Evolutionary conservation across 1,140 invertebrate genomes (phyloP).

Genomic region (Aethina tumida): DNA sequence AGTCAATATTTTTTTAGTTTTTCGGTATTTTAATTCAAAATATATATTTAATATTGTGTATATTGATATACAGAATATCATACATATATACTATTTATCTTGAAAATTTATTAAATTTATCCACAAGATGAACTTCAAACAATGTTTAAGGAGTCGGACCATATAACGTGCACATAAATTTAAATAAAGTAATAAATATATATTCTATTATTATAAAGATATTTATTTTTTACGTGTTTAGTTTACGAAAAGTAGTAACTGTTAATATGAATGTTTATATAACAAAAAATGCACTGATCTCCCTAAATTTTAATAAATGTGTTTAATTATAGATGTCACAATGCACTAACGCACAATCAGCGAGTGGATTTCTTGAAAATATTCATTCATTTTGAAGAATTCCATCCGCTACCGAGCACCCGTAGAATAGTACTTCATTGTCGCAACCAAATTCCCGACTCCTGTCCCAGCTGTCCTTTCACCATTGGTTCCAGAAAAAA

Average conservation of each 20-base stretch:
- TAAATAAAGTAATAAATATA: conserved; percentile 19
- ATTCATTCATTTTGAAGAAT: too few species aligned
- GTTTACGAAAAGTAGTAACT: conserved; percentile 19
- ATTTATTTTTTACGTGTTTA: conserved; percentile 28
- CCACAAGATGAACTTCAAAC: too few species aligned
- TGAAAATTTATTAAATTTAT: too few species aligned
- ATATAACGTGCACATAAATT: conserved; percentile 19
- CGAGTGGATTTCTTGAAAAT: not conserved
- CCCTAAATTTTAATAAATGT: conserved; percentile 22
- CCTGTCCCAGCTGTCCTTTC: conserved; percentile 7
- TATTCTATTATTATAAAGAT: conserved; percentile 22
- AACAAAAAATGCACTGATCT: conserved; percentile 27
- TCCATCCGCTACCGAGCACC: not conserved
- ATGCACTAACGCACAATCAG: conserved; percentile 25
- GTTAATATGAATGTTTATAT: conserved; percentile 25
- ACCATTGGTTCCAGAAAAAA: too few species aligned
- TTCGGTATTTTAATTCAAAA: too few species aligned
- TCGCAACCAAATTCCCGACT: conserved; percentile 15
- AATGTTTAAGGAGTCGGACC: conserved; percentile 25
- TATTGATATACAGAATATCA: too few species aligned
- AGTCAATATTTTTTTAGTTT: too few species aligned
- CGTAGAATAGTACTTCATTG: conserved; percentile 9
- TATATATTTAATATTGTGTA: too few species aligned
- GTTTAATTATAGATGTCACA: conserved; percentile 27
- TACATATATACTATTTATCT: too few species aligned